Conservation (phyloP, 2,797 vertebrate genomes). For the Clarias laeviceps region DNA sequence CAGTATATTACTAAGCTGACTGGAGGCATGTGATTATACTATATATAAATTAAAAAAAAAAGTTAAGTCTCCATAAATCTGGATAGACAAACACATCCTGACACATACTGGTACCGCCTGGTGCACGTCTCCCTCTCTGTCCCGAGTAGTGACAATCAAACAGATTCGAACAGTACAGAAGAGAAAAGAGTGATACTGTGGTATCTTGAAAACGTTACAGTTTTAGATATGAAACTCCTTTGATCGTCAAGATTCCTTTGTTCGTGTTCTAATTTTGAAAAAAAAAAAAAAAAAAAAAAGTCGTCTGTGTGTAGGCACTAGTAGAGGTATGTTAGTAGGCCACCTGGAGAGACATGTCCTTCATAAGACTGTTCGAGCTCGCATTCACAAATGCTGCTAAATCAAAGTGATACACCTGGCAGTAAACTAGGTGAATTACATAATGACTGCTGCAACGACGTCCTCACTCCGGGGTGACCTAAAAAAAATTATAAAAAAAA, state of each 20-base stretch:
- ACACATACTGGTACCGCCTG: background rate
- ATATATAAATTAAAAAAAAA: slow-evolving; percentile 42
- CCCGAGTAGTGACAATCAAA: background rate
- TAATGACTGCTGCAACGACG: background rate
- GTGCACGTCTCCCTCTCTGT: slow-evolving; percentile 10
- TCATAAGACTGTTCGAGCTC: background rate
- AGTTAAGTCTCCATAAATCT: slow-evolving; percentile 63
- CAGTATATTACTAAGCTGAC: slow-evolving; percentile 40
- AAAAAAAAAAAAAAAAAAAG: too few species aligned
- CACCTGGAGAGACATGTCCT: background rate
- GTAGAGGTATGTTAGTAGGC: background rate
- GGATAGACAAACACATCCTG: slow-evolving; percentile 59
- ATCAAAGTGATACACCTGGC: background rate
- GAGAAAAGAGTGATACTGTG: background rate
- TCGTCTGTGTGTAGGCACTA: background rate
- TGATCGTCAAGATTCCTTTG: too few species aligned
- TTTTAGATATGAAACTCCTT: too few species aligned
- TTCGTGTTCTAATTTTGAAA: background rate
- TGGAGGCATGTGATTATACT: slow-evolving; percentile 36
- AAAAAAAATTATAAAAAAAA: too few species aligned
- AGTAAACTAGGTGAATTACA: slow-evolving; percentile 4
- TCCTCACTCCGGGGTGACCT: background rate
- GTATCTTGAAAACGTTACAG: background rate
- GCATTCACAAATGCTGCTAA: background rate
- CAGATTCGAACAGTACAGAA: too few species aligned